Conservation (phyloP, 1,140 invertebrate genomes). For the Cotesia glomerata region DNA sequence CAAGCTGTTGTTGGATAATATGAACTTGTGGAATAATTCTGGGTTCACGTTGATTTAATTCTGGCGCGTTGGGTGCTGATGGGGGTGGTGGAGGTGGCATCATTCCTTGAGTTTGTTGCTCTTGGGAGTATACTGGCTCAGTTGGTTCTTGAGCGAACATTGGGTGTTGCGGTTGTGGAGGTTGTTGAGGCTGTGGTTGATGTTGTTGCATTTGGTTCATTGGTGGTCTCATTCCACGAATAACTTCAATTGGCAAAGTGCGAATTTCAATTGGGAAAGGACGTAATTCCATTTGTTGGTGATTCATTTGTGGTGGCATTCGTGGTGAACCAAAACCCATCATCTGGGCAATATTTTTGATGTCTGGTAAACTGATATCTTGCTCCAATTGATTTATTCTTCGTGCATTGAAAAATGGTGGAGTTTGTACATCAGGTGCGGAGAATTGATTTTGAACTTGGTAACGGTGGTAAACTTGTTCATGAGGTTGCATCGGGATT, state of each 20-base stretch:
- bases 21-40: conserved; percentile 43
- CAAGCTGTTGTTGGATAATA: conserved; percentile 47
- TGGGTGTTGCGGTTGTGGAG: conserved; percentile 43
- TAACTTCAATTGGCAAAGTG: conserved; percentile 46
- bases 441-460: conserved; percentile 56
- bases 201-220: conserved; percentile 43
- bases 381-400: conserved; percentile 50
- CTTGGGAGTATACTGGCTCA: conserved; percentile 38
- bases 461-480: conserved; percentile 52
- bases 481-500: conserved; percentile 55
- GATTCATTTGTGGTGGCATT: conserved; percentile 44
- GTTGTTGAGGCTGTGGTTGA: conserved; percentile 36
- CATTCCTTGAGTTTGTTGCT: conserved; percentile 48
- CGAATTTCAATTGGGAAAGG: conserved; percentile 54
- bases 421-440: conserved; percentile 55
- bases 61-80: conserved; percentile 28
- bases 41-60: conserved; percentile 38
- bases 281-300: conserved; percentile 46
- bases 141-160: conserved; percentile 38
- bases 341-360: conserved; percentile 51
- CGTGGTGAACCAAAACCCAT: conserved; percentile 54
- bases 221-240: conserved; percentile 50
- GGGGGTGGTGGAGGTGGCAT: conserved; percentile 45
- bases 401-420: conserved; percentile 51
- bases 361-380: conserved; percentile 45